Conservation (phyloP, 2,113 vertebrate species). For the Notarius quadriscutis region DNA sequence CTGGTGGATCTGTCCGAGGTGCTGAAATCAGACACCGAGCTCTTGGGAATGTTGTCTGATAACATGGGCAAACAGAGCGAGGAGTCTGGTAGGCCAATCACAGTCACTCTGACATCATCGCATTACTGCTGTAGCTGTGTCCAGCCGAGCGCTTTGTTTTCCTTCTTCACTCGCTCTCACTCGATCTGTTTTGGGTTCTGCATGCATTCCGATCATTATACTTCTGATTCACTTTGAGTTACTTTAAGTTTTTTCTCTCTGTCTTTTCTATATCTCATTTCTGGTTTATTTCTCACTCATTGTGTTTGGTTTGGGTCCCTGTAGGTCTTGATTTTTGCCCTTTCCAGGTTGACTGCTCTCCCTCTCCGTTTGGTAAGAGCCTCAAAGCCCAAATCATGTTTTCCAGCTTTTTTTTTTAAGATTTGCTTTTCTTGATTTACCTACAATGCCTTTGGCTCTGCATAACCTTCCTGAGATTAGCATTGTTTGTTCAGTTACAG, state of each 20-base stretch:
- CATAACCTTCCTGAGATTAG: background rate
- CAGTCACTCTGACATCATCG: constrained; percentile 43
- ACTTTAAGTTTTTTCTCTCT: constrained; percentile 50
- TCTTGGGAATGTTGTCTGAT: constrained; percentile 93
- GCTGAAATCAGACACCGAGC: constrained; percentile 93
- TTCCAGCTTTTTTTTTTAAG: constrained; percentile 49
- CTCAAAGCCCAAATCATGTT: constrained; percentile 75
- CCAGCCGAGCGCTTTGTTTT: background rate
- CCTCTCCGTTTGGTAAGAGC: constrained; percentile 98
- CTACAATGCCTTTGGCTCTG: constrained; percentile 2
- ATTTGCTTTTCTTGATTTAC: constrained; percentile 42
- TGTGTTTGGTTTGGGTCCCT: constrained; percentile 97
- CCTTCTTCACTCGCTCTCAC: background rate
- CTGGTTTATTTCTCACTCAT: constrained; percentile 77
- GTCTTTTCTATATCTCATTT: constrained; percentile 5
- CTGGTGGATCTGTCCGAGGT: constrained; percentile 94
- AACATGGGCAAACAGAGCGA: constrained; percentile 87
- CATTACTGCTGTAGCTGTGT: background rate
- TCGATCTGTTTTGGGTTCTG: background rate
- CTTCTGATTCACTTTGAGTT: constrained; percentile 27
- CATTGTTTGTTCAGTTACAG: background rate
- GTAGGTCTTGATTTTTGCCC: constrained; percentile 99
- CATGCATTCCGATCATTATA: background rate
- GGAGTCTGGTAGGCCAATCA: constrained; percentile 82
- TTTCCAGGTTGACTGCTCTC: constrained; percentile 98